These are phyloP conservation scores for Entomobrya proxima DNA, from an alignment of 2,888 invertebrate species.

Conservation along the genomic window DNA sequence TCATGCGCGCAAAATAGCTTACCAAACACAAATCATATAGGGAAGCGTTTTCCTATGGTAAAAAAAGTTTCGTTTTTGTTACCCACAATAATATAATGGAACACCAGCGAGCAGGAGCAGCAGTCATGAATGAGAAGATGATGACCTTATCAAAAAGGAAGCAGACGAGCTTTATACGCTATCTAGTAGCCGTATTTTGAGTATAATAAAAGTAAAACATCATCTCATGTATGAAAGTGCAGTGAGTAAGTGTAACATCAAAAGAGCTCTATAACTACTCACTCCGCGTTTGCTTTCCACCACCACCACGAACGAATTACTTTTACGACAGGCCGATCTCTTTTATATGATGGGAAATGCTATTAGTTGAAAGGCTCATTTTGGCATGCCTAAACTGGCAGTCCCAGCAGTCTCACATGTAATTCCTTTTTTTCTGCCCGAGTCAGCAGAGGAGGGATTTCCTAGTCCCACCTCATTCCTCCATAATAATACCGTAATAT, in stretches of 20 bases:
- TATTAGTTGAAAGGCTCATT: constrained; percentile 75
- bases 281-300: constrained; percentile 10
- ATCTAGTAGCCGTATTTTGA: constrained; percentile 42
- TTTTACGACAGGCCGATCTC: constrained; percentile 74
- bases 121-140: constrained; percentile 20
- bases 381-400: constrained; percentile 75
- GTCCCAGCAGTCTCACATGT: constrained; percentile 73
- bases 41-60: neutral
- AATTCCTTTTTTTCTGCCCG: constrained; percentile 74
- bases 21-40: neutral
- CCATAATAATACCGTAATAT: constrained; percentile 67
- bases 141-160: constrained; percentile 55
- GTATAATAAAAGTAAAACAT: constrained; percentile 22
- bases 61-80: constrained; percentile 35
- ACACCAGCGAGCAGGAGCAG: neutral
- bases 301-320: constrained; percentile 55
- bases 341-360: constrained; percentile 75
- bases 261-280: neutral
- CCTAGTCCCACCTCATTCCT: constrained; percentile 72
- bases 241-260: no score
- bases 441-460: constrained; percentile 74
- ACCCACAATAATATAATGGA: constrained; percentile 9
- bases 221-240: neutral
- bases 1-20: neutral
- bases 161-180: constrained; percentile 41